Conservation (phyloP, 2,888 invertebrate genomes). For the Ectobius pallidus region DNA sequence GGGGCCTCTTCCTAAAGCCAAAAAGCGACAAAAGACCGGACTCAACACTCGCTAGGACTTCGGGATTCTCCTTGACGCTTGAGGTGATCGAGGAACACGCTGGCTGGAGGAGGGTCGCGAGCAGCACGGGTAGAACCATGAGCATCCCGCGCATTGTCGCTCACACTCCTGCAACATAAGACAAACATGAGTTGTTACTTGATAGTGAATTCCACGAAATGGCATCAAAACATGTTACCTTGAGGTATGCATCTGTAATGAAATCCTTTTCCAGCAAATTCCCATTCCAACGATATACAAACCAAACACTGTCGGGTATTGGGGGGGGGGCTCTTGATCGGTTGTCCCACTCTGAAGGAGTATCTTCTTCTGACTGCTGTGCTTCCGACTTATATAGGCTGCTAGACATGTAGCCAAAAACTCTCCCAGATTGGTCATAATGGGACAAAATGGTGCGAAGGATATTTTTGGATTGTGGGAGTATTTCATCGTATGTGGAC, state of each 20-base stretch:
- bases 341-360: too few species aligned
- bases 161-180: slow-evolving; percentile 51
- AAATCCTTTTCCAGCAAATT: not conserved
- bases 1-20: slow-evolving; percentile 64
- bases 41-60: slow-evolving; percentile 60
- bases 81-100: slow-evolving; percentile 30
- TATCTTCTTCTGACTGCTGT: too few species aligned
- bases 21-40: slow-evolving; percentile 66
- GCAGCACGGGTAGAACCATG: slow-evolving; percentile 51
- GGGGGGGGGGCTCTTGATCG: too few species aligned
- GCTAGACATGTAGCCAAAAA: too few species aligned
- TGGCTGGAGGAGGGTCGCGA: slow-evolving; percentile 48
- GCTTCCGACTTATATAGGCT: too few species aligned
- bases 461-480: too few species aligned
- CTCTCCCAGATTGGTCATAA: too few species aligned
- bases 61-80: slow-evolving; percentile 45
- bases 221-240: too few species aligned
- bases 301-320: not conserved
- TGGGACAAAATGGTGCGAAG: too few species aligned
- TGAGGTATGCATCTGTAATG: too few species aligned
- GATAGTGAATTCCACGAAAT: too few species aligned
- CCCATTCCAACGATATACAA: not conserved
- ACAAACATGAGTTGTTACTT: not conserved
- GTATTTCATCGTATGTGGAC: too few species aligned
- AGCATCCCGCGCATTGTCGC: slow-evolving; percentile 54